Conservation (phyloP, 2,113 vertebrate species). For the Channa maculata region DNA sequence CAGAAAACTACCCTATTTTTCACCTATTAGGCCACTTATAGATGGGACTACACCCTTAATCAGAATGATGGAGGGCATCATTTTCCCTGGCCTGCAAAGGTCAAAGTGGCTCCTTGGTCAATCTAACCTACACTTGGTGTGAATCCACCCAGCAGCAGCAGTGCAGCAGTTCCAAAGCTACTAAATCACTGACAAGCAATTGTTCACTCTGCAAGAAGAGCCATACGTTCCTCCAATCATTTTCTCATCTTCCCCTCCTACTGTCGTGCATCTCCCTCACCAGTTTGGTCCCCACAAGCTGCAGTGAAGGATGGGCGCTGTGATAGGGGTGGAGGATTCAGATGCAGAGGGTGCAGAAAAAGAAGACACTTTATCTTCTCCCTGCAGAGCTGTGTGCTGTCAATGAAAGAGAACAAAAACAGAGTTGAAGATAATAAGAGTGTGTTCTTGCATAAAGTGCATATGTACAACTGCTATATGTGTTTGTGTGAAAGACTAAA, state of each 20-base stretch:
- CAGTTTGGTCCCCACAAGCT: constrained; percentile 37
- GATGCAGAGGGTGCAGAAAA: constrained; percentile 15
- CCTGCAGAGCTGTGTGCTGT: constrained; percentile 50
- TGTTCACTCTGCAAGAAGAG: constrained; percentile 45
- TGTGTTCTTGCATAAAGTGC: constrained; percentile 9
- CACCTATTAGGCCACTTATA: constrained; percentile 4
- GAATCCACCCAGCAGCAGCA: constrained; percentile 37
- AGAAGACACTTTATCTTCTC: constrained; percentile 58
- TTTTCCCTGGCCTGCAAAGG: constrained; percentile 36
- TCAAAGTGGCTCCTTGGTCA: constrained; percentile 49
- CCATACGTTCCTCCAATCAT: constrained; percentile 17
- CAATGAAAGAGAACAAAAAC: constrained; percentile 47
- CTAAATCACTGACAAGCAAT: constrained; percentile 57
- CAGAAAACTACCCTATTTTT: too few relatives aligned
- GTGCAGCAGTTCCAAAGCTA: constrained; percentile 26
- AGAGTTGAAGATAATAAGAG: constrained; percentile 17
- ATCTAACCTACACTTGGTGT: constrained; percentile 45
- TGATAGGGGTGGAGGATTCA: constrained; percentile 3
- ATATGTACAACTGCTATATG: neutral
- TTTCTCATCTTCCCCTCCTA: constrained; percentile 40
- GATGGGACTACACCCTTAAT: constrained; percentile 9
- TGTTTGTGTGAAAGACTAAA: constrained; percentile 20
- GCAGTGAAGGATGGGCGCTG: constrained; percentile 42
- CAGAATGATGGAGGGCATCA: constrained; percentile 16
- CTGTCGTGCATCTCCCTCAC: constrained; percentile 24